Evolutionary conservation across 2,113 vertebrate genomes (phyloP).

Genomic region (Terrapene triunguis): DNA sequence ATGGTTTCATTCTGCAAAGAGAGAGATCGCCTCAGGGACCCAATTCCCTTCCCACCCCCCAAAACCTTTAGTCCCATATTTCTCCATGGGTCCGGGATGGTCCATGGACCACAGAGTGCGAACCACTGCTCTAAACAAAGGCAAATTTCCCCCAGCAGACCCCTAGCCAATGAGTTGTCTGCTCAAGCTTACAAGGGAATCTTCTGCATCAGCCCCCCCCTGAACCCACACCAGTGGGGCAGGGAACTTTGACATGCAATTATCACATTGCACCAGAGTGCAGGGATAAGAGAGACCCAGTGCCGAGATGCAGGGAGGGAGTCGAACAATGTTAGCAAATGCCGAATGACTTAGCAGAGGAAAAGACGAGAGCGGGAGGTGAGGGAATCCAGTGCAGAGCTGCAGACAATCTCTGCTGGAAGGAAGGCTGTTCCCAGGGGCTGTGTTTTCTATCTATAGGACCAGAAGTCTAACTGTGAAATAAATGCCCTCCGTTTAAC

Average conservation of each 20-base stretch:
- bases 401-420: not conserved
- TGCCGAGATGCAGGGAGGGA: not conserved
- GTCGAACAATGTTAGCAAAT: rapidly evolving
- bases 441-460: not conserved
- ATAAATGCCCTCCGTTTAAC: not conserved
- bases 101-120: not conserved
- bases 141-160: not conserved
- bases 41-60: not conserved
- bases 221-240: not conserved
- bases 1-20: not conserved
- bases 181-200: not conserved
- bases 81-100: not conserved
- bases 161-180: not conserved
- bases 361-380: not conserved
- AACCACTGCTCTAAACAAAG: not conserved
- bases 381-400: not conserved
- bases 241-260: not conserved
- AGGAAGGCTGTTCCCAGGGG: not conserved
- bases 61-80: not conserved
- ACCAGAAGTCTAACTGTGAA: not conserved
- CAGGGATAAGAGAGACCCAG: not conserved
- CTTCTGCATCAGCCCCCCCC: too few species aligned
- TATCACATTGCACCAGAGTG: not conserved
- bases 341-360: not conserved
- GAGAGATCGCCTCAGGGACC: not conserved